A percentile compares a stretch with the other conserved stretches of the same genome.
phyloP scores from a whole-genome alignment of 1,140 invertebrate genomes.

The Listronotus oregonensis region DNA sequence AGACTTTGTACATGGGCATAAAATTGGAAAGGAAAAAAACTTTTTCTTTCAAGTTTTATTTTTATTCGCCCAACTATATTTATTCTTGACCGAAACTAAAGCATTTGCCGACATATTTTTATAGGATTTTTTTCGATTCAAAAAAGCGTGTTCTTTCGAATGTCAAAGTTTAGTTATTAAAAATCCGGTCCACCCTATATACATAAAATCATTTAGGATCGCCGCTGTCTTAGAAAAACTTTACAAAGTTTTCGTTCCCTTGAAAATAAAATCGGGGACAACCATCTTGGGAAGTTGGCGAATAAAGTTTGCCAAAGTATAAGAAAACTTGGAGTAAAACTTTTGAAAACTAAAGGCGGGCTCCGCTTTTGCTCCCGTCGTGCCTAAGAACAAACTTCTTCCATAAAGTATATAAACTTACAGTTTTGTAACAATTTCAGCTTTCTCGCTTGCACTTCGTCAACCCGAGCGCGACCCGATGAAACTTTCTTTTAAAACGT shows the following conservation, averaged over 20 bases:
- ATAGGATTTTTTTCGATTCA: too few species aligned
- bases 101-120: too few species aligned
- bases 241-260: constrained; percentile 19
- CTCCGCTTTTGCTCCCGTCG: constrained; percentile 37
- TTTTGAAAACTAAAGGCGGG: constrained; percentile 37
- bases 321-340: constrained; percentile 25
- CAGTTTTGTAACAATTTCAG: constrained; percentile 57
- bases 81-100: too few species aligned
- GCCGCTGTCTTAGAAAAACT: constrained; percentile 22
- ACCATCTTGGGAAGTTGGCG: constrained; percentile 28
- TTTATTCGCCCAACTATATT: too few species aligned
- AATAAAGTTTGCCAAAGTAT: constrained; percentile 31
- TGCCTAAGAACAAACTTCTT: constrained; percentile 52
- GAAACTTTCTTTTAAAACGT: constrained; percentile 30
- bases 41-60: too few species aligned
- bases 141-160: too few species aligned
- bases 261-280: constrained; percentile 31
- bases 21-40: too few species aligned
- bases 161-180: too few species aligned
- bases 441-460: constrained; percentile 36
- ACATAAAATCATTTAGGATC: constrained; percentile 19
- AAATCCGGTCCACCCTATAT: too few species aligned
- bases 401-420: constrained; percentile 57
- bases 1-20: too few species aligned
- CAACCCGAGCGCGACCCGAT: constrained; percentile 19